These are phyloP conservation scores for Phalera bucephala DNA, from an alignment of 2,888 invertebrate genomes.

Conservation along the genomic window DNA sequence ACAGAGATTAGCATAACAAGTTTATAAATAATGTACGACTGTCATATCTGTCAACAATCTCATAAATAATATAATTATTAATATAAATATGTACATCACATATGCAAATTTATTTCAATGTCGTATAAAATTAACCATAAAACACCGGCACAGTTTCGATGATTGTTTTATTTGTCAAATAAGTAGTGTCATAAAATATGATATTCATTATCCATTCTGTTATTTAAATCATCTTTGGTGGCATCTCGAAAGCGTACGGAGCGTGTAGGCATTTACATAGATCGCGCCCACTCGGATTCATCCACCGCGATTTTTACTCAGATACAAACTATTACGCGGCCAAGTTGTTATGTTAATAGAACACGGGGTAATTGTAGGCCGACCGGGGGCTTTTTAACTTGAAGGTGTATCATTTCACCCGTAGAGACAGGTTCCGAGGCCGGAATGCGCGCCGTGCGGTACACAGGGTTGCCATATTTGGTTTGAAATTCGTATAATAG, in stretches of 20 bases:
- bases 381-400: slow-evolving; percentile 51
- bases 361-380: slow-evolving; percentile 47
- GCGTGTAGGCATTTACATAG: slow-evolving; percentile 77
- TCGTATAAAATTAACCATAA: neutral
- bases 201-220: slow-evolving; percentile 41
- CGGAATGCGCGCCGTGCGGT: slow-evolving; percentile 35
- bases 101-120: slow-evolving; percentile 2
- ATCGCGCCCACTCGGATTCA: slow-evolving; percentile 64
- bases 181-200: neutral
- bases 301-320: slow-evolving; percentile 63
- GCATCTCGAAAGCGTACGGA: slow-evolving; percentile 69
- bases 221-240: slow-evolving; percentile 54
- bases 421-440: slow-evolving; percentile 54
- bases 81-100: neutral
- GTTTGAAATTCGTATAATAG: too few relatives aligned
- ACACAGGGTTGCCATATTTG: neutral
- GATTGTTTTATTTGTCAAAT: too few relatives aligned
- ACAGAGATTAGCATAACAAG: neutral
- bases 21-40: neutral
- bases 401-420: slow-evolving; percentile 60
- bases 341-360: slow-evolving; percentile 60
- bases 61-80: slow-evolving; percentile 1
- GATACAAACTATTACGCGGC: slow-evolving; percentile 68
- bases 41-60: neutral
- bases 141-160: too few relatives aligned